Evolutionary conservation across 2,888 invertebrate species (phyloP), one percentile per base, ranked within the genome.

Genomic region (Apamea monoglypha): DNA sequence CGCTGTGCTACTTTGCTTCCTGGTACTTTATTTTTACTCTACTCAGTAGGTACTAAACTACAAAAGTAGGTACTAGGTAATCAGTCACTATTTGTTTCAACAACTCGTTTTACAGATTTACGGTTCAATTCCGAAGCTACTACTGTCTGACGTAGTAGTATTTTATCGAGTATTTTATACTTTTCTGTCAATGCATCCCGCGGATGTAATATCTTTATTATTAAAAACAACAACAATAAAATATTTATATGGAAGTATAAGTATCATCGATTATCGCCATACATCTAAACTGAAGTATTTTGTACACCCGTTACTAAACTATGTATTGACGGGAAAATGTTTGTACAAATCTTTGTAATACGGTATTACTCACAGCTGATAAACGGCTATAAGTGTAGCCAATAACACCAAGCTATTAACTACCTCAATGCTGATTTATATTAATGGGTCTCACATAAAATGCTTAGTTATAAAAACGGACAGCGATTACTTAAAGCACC

Each of bases 401-500:
- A 74, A 81, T 68, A 81, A 80, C 53, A 59, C 29, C 25, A 69
- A 32, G 47, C 68, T 75, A 68, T 80, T 74, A 56, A 81, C 68
- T 82, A 69, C 47, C 82, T 82, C 53, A 56, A 75, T 68, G 18
- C 82, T 74, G 75, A 74, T 53, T 81, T 75, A 85, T 74, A 78
- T 80, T 63, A 81, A 71, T 73, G 66, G 72, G 66, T 75, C 68
- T 76, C 72, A 79, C 59, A 83, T 70, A 86, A 79, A 87, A 74
- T 81, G 80, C 78, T 89, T 76, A 77, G 73, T 77, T 82, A 78
- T 80, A 82, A 78, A 85, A 81, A 89, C 78, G 70, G 81, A 75
- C 78, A 86, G 72, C 82, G 79, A 81, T 88, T 83, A 88, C 87
- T 84, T 84, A 86, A 82, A 86, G 81, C 79, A 78, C 53, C 74